Conservation (phyloP, 2,113 vertebrate genomes). For the Neoarius graeffei region DNA sequence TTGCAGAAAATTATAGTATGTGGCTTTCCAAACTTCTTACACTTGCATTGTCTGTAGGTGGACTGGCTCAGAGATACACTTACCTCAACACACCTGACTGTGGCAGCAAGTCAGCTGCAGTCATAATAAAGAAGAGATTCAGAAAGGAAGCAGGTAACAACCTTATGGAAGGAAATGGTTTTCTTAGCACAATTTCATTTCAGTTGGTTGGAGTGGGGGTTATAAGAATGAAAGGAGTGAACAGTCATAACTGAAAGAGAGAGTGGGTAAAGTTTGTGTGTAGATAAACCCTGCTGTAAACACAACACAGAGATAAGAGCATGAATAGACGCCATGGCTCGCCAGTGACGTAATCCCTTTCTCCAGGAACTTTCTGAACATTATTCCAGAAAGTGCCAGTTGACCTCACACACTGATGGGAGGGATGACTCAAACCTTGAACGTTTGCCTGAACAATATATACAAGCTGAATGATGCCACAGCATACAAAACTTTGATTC, state of each 20-base stretch:
- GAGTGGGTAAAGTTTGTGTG: conserved; percentile 17
- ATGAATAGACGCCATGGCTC: neutral
- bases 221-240: too few species aligned
- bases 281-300: conserved; percentile 16
- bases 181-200: neutral
- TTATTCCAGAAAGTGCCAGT: neutral
- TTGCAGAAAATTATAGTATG: neutral
- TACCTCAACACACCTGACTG: conserved; percentile 80
- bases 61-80: conserved; percentile 84
- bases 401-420: neutral
- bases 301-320: neutral
- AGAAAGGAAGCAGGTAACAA: conserved; percentile 65
- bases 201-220: too few species aligned
- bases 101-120: conserved; percentile 59
- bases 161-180: neutral
- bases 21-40: neutral
- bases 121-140: conserved; percentile 45
- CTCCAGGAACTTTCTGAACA: neutral
- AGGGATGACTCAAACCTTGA: neutral
- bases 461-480: neutral
- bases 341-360: neutral
- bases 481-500: too few species aligned
- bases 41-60: conserved; percentile 72
- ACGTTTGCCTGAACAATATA: neutral
- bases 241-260: neutral